Conservation (phyloP, 2,888 invertebrate genomes). For the Cecidostiba fungosa region DNA sequence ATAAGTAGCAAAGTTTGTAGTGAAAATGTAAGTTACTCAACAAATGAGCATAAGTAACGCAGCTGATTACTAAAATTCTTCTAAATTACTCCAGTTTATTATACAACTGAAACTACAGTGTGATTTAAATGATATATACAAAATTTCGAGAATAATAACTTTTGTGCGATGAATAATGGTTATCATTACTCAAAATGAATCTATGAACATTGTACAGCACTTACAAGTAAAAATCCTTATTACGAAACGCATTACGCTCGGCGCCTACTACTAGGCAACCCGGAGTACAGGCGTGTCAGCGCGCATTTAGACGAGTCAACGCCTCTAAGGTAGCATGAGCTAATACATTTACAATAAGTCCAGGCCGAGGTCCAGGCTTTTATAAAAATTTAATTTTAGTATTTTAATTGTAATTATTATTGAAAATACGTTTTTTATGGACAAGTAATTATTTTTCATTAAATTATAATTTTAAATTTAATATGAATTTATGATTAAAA, state of each 20-base stretch:
- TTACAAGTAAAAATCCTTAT: not conserved
- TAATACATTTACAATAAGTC: not conserved
- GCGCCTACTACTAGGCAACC: slow-evolving; percentile 68
- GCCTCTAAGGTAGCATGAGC: not conserved
- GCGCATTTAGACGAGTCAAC: slow-evolving; percentile 19
- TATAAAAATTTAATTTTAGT: not conserved
- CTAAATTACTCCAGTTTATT: too few relatives aligned
- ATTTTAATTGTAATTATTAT: not conserved
- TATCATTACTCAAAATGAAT: not conserved
- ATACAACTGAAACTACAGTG: too few relatives aligned
- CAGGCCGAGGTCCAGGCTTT: too few relatives aligned
- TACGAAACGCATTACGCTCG: not conserved
- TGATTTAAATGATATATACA: too few relatives aligned
- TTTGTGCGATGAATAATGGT: not conserved
- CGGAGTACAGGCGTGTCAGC: slow-evolving; percentile 61
- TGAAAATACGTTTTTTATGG: too few relatives aligned
- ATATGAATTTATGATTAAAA: too few relatives aligned
- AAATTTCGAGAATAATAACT: not conserved
- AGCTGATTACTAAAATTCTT: too few relatives aligned
- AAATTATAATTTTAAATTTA: not conserved
- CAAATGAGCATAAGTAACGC: too few relatives aligned
- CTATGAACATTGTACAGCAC: not conserved
- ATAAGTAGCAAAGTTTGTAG: too few relatives aligned
- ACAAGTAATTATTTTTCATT: not conserved
- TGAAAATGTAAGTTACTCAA: too few relatives aligned